These are phyloP conservation scores for Tetramorium simillimum DNA, from an alignment of 1,140 invertebrate genomes.

Conservation along the genomic window DNA sequence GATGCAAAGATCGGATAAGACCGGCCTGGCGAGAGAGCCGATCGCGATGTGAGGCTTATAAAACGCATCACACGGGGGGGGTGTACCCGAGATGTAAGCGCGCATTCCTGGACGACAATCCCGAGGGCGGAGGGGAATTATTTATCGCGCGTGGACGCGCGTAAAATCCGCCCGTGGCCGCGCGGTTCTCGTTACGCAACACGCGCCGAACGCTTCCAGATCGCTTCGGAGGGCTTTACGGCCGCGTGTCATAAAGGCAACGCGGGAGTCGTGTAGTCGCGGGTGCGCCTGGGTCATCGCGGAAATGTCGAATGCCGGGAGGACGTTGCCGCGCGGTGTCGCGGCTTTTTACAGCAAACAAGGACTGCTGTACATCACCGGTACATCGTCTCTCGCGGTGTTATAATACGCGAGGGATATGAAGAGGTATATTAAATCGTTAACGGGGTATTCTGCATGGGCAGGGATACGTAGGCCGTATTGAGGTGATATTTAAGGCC, in stretches of 20 bases:
- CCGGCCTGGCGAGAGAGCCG: neutral
- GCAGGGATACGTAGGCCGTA: neutral
- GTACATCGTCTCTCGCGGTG: neutral
- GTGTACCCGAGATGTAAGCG: neutral
- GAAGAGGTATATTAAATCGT: constrained; percentile 45
- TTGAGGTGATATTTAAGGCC: constrained; percentile 37
- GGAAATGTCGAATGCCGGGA: constrained; percentile 18
- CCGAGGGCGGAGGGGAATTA: neutral
- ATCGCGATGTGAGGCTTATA: constrained; percentile 3
- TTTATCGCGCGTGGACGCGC: neutral
- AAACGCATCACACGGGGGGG: neutral
- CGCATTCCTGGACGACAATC: neutral
- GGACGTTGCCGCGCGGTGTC: neutral
- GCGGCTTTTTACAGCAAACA: neutral
- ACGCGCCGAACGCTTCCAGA: neutral
- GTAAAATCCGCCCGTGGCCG: no score
- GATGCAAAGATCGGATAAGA: constrained; percentile 32
- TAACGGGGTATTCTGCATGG: constrained; percentile 17
- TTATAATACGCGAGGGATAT: constrained; percentile 25
- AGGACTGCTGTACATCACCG: neutral
- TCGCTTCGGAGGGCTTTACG: neutral
- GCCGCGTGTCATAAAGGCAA: neutral
- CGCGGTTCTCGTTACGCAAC: neutral
- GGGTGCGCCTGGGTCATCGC: neutral
- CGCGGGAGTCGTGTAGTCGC: neutral